phyloP scores from a whole-genome alignment of 1,140 invertebrate genomes.

The Macrocentrus cingulum region DNA sequence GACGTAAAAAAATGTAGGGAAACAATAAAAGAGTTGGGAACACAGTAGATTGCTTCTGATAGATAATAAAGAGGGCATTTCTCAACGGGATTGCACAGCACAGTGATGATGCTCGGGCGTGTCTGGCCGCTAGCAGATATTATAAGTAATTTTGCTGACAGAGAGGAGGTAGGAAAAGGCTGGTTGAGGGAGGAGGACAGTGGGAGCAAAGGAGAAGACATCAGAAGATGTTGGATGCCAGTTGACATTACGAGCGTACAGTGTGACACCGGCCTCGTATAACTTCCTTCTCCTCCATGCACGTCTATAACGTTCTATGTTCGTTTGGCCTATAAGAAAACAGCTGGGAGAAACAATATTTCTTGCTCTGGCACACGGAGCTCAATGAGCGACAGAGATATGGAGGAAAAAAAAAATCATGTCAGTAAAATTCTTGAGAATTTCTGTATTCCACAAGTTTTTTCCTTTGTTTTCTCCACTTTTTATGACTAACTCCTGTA shows the following conservation, averaged over 20 bases:
- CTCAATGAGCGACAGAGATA: neutral
- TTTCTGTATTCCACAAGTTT: conserved; percentile 17
- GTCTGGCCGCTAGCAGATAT: conserved; percentile 39
- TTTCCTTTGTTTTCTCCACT: too few species aligned
- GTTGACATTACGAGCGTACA: conserved; percentile 39
- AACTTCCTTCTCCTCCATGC: conserved; percentile 31
- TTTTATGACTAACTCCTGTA: conserved; percentile 17
- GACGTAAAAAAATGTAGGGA: neutral
- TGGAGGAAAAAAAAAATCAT: conserved; percentile 11
- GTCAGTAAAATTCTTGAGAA: conserved; percentile 15
- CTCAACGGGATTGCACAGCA: conserved; percentile 35
- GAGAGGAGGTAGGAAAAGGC: neutral
- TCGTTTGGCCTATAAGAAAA: conserved; percentile 30
- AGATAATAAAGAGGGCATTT: conserved; percentile 49
- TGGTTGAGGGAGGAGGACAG: neutral
- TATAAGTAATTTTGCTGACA: conserved; percentile 42
- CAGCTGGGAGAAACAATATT: conserved; percentile 23
- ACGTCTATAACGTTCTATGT: conserved; percentile 32
- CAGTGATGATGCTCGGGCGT: conserved; percentile 28
- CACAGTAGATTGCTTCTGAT: conserved; percentile 42
- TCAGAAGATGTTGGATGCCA: conserved; percentile 22
- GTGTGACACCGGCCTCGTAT: conserved; percentile 37
- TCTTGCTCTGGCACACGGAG: conserved; percentile 4
- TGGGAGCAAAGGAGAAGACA: conserved; percentile 11
- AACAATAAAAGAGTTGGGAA: conserved; percentile 27